Conservation (phyloP, 2,888 invertebrate genomes). For the Smittia sp. region DNA sequence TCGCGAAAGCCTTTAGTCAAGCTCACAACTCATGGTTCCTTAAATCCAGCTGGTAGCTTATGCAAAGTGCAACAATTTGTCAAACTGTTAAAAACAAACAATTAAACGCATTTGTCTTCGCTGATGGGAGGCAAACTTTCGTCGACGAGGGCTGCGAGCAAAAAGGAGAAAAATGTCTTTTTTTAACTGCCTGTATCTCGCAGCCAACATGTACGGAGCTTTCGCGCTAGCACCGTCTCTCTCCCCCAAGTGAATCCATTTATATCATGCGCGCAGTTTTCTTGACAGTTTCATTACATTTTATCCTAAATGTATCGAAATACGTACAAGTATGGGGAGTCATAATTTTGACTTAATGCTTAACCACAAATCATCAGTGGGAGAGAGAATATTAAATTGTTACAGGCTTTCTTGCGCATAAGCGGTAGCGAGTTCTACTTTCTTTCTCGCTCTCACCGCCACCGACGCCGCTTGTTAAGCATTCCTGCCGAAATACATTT, state of each 20-base stretch:
- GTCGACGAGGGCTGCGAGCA: neutral
- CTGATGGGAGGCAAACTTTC: neutral
- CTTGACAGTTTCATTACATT: slow-evolving; percentile 41
- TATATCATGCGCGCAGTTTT: slow-evolving; percentile 41
- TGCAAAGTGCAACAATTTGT: slow-evolving; percentile 40
- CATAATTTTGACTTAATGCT: slow-evolving; percentile 42
- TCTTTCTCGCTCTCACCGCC: neutral
- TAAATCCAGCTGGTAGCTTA: neutral
- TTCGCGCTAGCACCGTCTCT: neutral
- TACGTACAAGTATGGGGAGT: slow-evolving; percentile 21
- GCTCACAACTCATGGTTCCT: neutral
- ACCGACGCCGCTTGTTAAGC: neutral
- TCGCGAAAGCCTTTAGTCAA: slow-evolving; percentile 1
- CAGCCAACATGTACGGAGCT: slow-evolving; percentile 6
- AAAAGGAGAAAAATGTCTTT: slow-evolving; percentile 4
- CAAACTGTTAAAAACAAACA: slow-evolving; percentile 38
- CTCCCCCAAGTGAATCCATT: slow-evolving; percentile 31
- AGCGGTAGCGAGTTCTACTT: neutral
- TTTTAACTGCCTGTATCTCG: neutral
- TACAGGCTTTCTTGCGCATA: slow-evolving; percentile 18
- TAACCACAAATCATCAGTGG: slow-evolving; percentile 40
- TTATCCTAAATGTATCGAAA: slow-evolving; percentile 27
- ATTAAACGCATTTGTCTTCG: slow-evolving; percentile 40
- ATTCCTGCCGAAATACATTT: neutral
- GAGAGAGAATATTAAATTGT: slow-evolving; percentile 36